Conservation (phyloP, 2,888 invertebrate species). For the Epicampocera succincta region DNA sequence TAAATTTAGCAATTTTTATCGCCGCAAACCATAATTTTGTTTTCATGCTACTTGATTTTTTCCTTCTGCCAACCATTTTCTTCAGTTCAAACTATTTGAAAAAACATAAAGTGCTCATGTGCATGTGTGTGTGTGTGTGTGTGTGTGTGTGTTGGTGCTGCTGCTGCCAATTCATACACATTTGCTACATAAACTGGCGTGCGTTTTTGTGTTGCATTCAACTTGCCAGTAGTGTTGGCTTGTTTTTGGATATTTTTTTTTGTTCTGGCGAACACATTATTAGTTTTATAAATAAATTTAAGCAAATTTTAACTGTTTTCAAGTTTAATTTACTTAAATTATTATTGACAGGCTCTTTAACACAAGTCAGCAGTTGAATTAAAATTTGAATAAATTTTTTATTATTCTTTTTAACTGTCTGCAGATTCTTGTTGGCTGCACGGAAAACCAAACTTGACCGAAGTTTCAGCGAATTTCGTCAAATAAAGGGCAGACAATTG, state of each 20-base stretch:
- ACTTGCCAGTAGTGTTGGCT: slow-evolving; percentile 37
- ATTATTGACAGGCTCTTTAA: slow-evolving; percentile 71
- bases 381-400: slow-evolving; percentile 17
- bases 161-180: background rate
- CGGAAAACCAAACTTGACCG: no score
- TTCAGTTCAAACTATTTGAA: background rate
- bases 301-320: slow-evolving; percentile 62
- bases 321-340: slow-evolving; percentile 70
- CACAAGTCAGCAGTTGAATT: slow-evolving; percentile 56
- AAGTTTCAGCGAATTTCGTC: no score
- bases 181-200: slow-evolving; percentile 2
- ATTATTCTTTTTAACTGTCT: slow-evolving; percentile 20
- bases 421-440: slow-evolving; percentile 13
- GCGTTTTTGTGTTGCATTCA: slow-evolving; percentile 17
- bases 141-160: slow-evolving; percentile 14
- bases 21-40: slow-evolving; percentile 68
- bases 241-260: slow-evolving; percentile 18
- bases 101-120: background rate
- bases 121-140: slow-evolving; percentile 7
- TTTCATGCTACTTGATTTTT: slow-evolving; percentile 68
- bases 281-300: slow-evolving; percentile 4
- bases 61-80: slow-evolving; percentile 2
- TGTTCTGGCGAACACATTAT: slow-evolving; percentile 5
- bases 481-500: no score
- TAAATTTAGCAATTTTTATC: slow-evolving; percentile 67